Percentiles rank a stretch among this genome's conserved stretches.
Conservation (phyloP, 2,113 vertebrate species). For the Ochotona princeps region DNA sequence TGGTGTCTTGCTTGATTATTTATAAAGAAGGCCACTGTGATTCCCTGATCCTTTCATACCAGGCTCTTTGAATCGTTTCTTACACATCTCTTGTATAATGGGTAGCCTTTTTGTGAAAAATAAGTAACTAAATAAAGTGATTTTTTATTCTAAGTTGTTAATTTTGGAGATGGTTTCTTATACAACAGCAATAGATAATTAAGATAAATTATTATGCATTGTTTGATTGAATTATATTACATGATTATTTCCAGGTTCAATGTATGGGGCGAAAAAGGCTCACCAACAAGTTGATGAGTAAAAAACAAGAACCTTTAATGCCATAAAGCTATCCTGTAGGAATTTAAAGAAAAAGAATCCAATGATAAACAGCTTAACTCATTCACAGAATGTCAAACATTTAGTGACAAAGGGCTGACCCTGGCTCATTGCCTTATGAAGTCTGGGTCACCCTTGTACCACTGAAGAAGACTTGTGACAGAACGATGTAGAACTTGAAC, state of each 20-base stretch:
- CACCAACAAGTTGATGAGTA: neutral
- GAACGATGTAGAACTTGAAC: neutral
- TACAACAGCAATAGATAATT: neutral
- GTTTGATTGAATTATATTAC: neutral
- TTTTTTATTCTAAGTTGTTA: neutral
- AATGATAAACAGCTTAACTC: neutral
- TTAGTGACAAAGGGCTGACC: neutral
- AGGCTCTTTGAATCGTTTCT: neutral
- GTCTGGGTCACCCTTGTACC: neutral
- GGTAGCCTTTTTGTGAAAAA: neutral
- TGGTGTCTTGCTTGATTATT: neutral
- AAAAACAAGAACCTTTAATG: neutral
- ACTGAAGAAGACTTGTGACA: neutral
- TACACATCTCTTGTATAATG: neutral
- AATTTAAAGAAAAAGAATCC: neutral
- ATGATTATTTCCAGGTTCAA: neutral
- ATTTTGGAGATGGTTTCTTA: neutral
- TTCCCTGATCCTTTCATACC: neutral
- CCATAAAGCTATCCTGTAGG: neutral
- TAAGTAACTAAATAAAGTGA: neutral
- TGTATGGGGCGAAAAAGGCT: neutral
- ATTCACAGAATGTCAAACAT: neutral
- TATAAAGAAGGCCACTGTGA: neutral
- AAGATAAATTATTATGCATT: neutral
- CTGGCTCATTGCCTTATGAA: neutral